Conservation (phyloP, 1,140 invertebrate genomes). For the Coenobita brevimanus region DNA sequence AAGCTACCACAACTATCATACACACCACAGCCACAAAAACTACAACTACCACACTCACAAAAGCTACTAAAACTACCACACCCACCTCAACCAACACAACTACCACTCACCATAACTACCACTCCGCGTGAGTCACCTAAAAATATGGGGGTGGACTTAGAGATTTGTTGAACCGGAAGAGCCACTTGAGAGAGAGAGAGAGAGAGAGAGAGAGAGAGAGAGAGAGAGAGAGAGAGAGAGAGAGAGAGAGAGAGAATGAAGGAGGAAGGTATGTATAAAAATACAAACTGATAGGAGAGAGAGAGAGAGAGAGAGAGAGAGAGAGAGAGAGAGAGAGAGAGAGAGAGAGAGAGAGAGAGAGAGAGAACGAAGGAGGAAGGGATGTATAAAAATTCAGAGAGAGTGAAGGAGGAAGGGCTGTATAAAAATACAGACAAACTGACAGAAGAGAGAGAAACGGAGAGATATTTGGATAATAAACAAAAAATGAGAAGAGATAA, state of each 20-base stretch:
- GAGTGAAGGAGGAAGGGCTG: background rate
- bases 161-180: too few species aligned
- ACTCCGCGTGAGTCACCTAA: too few species aligned
- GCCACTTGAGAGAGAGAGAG: too few species aligned
- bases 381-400: background rate
- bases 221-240: background rate
- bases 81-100: too few species aligned
- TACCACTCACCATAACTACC: too few species aligned
- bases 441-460: background rate
- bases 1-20: too few species aligned
- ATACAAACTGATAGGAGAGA: constrained; percentile 11
- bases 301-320: constrained; percentile 2
- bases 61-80: too few species aligned
- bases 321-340: background rate
- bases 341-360: background rate
- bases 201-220: too few species aligned
- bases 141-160: too few species aligned
- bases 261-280: too few species aligned
- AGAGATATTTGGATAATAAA: background rate
- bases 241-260: background rate
- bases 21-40: too few species aligned
- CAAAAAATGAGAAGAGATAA: background rate
- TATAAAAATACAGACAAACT: background rate
- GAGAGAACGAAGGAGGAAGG: background rate
- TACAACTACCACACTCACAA: too few species aligned